Conservation (phyloP, 2,888 invertebrate genomes). For the Amblyjoppa proteus region DNA sequence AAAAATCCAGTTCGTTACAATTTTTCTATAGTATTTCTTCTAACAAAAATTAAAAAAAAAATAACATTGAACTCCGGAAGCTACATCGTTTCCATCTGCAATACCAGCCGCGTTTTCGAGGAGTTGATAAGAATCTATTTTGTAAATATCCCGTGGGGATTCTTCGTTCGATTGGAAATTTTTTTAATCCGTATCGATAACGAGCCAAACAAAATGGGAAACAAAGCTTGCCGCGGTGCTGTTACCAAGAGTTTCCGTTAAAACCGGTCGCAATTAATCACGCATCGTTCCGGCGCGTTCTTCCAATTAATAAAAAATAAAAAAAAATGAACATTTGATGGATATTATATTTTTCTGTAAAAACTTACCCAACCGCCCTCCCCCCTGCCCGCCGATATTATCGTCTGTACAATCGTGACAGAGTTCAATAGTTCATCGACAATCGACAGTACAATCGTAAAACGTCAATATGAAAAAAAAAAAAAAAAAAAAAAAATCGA, state of each 20-base stretch:
- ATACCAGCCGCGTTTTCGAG: constrained; percentile 12
- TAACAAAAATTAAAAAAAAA: constrained; percentile 8
- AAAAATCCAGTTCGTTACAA: constrained; percentile 52
- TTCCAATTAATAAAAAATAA: constrained; percentile 56
- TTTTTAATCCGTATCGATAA: constrained; percentile 26
- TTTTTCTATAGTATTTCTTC: constrained; percentile 52
- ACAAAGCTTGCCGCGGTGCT: constrained; percentile 53
- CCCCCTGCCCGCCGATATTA: constrained; percentile 10
- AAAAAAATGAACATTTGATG: neutral
- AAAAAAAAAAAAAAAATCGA: constrained; percentile 32
- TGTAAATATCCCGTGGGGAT: constrained; percentile 44
- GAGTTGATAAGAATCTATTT: neutral
- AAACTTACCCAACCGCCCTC: neutral
- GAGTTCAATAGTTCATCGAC: constrained; percentile 63
- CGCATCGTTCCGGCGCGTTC: constrained; percentile 59
- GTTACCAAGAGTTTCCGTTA: constrained; percentile 44
- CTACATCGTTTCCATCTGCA: constrained; percentile 46
- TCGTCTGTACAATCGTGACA: constrained; percentile 35
- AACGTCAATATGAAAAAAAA: constrained; percentile 40
- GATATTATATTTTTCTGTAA: constrained; percentile 65
- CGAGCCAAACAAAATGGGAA: constrained; percentile 31
- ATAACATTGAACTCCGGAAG: constrained; percentile 43
- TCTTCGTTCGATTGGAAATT: constrained; percentile 42
- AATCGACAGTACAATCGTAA: constrained; percentile 62
- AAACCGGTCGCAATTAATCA: constrained; percentile 61